These are phyloP conservation scores for Sycophaga agraensis DNA, from an alignment of 1,140 invertebrate genomes.

Conservation along the genomic window DNA sequence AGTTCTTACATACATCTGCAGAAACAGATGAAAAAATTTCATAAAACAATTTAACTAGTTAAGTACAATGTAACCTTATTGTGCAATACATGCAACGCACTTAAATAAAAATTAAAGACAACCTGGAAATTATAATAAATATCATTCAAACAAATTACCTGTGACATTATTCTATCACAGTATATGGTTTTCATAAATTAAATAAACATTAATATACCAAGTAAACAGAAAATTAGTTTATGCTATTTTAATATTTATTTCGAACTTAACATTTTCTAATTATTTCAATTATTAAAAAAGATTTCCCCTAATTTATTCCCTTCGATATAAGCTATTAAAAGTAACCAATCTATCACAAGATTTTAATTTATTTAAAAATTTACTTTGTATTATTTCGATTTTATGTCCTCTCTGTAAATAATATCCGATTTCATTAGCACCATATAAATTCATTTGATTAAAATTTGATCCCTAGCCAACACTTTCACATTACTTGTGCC, in stretches of 20 bases:
- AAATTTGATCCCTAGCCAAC: slow-evolving; percentile 19
- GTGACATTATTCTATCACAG: slow-evolving; percentile 22
- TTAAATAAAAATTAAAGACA: background rate
- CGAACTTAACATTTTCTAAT: no score
- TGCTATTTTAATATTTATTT: no score
- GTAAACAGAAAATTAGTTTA: no score
- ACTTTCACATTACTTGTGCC: no score
- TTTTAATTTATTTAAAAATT: no score
- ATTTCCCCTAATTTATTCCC: no score
- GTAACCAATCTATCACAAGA: no score
- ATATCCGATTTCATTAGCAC: slow-evolving; percentile 22
- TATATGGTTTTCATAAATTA: no score
- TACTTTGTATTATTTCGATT: background rate
- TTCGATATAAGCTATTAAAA: no score
- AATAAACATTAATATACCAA: no score
- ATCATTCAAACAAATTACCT: slow-evolving; percentile 7
- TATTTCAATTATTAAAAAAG: no score
- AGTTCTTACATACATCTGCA: slow-evolving; percentile 20
- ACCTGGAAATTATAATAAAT: slow-evolving; percentile 6
- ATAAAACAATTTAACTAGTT: slow-evolving; percentile 11
- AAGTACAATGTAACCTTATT: slow-evolving; percentile 18
- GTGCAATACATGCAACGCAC: slow-evolving; percentile 3
- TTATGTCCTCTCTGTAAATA: background rate
- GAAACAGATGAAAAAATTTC: slow-evolving; percentile 10
- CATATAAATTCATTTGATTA: slow-evolving; percentile 4